Evolutionary conservation across 2,888 invertebrate genomes (phyloP), one percentile per base, ranked within the genome.

Genomic region (Calameuta idolon): DNA sequence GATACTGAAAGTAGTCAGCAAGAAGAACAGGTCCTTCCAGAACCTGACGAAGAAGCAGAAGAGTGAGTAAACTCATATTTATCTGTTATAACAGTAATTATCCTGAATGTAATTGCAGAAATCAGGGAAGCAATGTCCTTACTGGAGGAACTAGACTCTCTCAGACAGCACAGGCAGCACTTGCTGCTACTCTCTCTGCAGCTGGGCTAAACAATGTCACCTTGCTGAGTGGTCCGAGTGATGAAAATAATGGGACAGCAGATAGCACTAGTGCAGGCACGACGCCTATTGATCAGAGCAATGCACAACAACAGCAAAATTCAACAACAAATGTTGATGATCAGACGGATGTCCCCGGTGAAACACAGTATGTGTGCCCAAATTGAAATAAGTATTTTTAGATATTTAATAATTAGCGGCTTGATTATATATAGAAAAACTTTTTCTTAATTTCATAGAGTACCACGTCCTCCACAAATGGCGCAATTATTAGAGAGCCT

Each of bases 401-500:
- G 4, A 37, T 37, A 0, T 37, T 4, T 40, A 15, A 40, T 40
- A 15, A 40, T 40, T 15, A 40, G 12, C 40, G 15, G 40, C 15
- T 15, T 40, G 15, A 40, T 40, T 40, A 15, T 15, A 15, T 37
- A 37, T 40, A 35, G 11, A 35, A 11, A 15, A 15, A 40, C 4
- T 15, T 15, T 40, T 40, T 15, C 5, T 40, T 15, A 5, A 15
- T 40, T 15, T 40, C 15, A 40, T 15, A 87, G 86, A 69, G 88
- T 90, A 40, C 92, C 92, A 15, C 92, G 93, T 77, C 93, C 94
- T 40, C 88, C 91, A 35, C 93, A 92, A 84, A 92, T 95, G 92
- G 93, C 93, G 30, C 93, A 93, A 78, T 88, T 95, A 12, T 86
- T 95, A 82, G 93, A 93, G 68, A 92, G 93, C 82, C 90, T 94